These are phyloP conservation scores for Echeneis naucrates DNA, from an alignment of 2,797 vertebrate species.

Conservation along the genomic window DNA sequence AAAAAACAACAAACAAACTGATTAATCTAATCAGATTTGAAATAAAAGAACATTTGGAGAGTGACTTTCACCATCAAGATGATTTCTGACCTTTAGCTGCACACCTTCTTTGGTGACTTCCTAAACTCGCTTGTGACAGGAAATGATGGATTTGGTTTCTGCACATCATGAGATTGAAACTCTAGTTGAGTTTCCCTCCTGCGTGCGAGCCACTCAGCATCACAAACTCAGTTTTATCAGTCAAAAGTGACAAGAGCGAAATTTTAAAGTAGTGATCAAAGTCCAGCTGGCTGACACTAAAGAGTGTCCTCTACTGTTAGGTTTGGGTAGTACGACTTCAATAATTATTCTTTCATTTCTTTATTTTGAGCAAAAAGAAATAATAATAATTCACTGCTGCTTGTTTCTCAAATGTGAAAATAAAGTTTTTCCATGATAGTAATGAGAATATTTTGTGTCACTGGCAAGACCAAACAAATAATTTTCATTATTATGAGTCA, in stretches of 20 bases:
- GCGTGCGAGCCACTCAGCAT: not conserved
- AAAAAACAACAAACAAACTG: too few relatives aligned
- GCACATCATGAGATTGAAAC: not conserved
- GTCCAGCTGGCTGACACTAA: conserved; percentile 5
- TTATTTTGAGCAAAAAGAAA: not conserved
- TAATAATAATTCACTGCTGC: not conserved
- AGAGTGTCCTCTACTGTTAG: conserved; percentile 57
- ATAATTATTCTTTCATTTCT: not conserved
- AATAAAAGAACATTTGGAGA: not conserved
- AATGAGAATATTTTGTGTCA: not conserved
- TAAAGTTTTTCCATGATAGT: not conserved
- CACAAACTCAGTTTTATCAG: not conserved
- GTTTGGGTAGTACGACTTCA: not conserved
- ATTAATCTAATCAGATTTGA: not conserved
- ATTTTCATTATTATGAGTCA: too few relatives aligned
- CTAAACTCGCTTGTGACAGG: not conserved
- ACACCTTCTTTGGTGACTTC: not conserved
- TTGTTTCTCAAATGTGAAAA: not conserved
- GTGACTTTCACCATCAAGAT: not conserved
- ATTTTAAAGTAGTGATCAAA: too few relatives aligned
- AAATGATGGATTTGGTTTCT: not conserved
- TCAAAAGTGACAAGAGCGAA: too few relatives aligned
- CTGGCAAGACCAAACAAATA: not conserved
- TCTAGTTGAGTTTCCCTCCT: not conserved
- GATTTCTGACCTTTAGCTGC: conserved; percentile 6